These are phyloP conservation scores for Leptinotarsa texana DNA, from an alignment of 1,140 invertebrate genomes.

Conservation along the genomic window DNA sequence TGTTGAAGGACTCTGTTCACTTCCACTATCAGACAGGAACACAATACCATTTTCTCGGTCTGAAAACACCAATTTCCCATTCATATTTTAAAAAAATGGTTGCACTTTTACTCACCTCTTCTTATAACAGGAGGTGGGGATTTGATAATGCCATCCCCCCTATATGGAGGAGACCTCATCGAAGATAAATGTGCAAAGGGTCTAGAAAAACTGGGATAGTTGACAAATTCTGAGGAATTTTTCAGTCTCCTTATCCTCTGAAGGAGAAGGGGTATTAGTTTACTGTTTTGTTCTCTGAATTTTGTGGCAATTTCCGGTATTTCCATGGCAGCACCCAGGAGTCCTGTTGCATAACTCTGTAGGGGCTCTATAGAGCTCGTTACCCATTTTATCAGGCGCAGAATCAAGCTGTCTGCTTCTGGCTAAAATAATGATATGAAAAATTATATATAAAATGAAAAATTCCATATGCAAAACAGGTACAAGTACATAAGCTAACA, in stretches of 20 bases:
- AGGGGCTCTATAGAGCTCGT: conserved; percentile 85
- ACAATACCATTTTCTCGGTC: not conserved
- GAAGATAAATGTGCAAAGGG: conserved; percentile 66
- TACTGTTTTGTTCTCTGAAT: conserved; percentile 86
- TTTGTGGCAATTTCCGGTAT: conserved; percentile 89
- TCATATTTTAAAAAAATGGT: not conserved
- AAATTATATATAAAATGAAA: not conserved
- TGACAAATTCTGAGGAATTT: conserved; percentile 51
- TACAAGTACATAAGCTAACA: too few relatives aligned
- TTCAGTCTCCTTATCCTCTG: conserved; percentile 78
- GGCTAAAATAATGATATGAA: conserved; percentile 58
- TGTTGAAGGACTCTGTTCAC: not conserved
- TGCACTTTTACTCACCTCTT: conserved; percentile 21
- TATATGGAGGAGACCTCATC: conserved; percentile 47
- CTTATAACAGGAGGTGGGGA: conserved; percentile 22
- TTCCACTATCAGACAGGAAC: not conserved
- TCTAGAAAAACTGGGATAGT: conserved; percentile 45
- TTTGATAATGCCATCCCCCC: conserved; percentile 41
- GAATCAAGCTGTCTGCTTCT: conserved; percentile 84
- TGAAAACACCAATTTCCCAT: not conserved
- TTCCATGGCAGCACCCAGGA: conserved; percentile 95
- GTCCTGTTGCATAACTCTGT: conserved; percentile 90
- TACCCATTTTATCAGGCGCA: conserved; percentile 85
- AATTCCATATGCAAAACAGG: not conserved
- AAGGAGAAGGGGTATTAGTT: conserved; percentile 85